Evolutionary conservation across 2,113 vertebrate genomes (phyloP), one percentile per base, ranked within the genome.

Genomic region (Noturus placidus): DNA sequence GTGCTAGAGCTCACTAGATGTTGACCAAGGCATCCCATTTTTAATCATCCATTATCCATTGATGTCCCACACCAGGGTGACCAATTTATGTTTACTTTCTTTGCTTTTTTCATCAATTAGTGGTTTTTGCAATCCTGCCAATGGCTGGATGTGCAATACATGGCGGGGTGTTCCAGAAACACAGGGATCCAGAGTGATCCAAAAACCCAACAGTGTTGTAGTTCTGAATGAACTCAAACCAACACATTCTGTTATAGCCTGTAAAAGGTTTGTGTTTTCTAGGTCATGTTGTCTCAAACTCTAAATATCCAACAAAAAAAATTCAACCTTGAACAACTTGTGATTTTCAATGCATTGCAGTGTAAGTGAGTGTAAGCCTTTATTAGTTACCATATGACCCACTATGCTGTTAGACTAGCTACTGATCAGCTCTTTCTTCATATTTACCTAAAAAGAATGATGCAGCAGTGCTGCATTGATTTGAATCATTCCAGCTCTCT

Each of bases 21-120:
- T 92, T 92, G 91, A 84, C 91, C 89, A 89, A 83, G 89, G 83
- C 76, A 91, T 85, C 87, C 69, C 88, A 87, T 86, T 50, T 89
- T 63, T 77, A 67, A 88, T 46, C 92, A 93, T 94, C 93, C 91
- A 94, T 91, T 93, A 90, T 93, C 93, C 93, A 94, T 94, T 94
- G 93, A 87, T 89, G 90, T 88, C 88, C 92, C 83, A 90, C 90
- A 92, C 88, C 91, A 92, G 88, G 87, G 76, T 83, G 92, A 92
- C 92, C 92, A 94, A 42, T 74, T 74, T 59, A 13, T 19, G 33
- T 50, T 83, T 89, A 87, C 90, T 84, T 89, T 84, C 10, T 67
- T 82, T 50, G 25, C 35, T 77, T 25, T 61, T 38, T 65, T 70
- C 2, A 46, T n/a, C 27, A 77, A n/a, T 85, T 74, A 77, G 38